Percentiles rank a stretch among this genome's conserved stretches.
These are phyloP conservation scores for Abrostola tripartita DNA, from an alignment of 2,888 invertebrate species.

Conservation along the genomic window DNA sequence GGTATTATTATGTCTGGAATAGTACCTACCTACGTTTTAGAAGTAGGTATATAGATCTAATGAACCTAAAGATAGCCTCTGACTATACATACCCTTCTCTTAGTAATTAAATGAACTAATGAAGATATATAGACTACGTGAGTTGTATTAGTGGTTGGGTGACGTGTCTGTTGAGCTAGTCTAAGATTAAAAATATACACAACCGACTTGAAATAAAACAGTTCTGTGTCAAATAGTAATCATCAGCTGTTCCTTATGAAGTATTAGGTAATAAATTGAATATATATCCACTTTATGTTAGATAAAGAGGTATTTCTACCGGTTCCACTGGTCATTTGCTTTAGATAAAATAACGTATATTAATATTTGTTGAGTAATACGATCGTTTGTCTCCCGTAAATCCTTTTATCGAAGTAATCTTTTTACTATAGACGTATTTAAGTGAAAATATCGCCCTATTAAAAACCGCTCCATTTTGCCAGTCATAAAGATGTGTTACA, in stretches of 20 bases:
- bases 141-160: constrained; percentile 2
- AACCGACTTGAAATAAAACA: constrained; percentile 6
- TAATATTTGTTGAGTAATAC: too few species aligned
- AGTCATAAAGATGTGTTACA: constrained; percentile 66
- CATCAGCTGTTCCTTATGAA: constrained; percentile 40
- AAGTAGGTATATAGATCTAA: too few species aligned
- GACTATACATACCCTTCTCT: neutral
- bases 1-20: too few species aligned
- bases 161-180: neutral
- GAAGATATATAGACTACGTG: constrained; percentile 12
- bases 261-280: constrained; percentile 44
- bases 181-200: constrained; percentile 5
- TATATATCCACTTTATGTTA: constrained; percentile 37
- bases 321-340: neutral
- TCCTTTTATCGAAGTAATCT: neutral
- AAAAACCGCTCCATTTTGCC: constrained; percentile 55
- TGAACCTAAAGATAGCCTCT: too few species aligned
- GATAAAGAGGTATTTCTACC: constrained; percentile 32
- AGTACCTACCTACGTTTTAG: too few species aligned
- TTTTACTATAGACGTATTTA: neutral
- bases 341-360: too few species aligned
- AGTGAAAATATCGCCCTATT: constrained; percentile 36
- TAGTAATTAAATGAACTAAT: constrained; percentile 33
- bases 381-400: too few species aligned
- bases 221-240: constrained; percentile 14